These are phyloP conservation scores for Orthosia incerta DNA, from an alignment of 2,888 invertebrate genomes.

Conservation along the genomic window DNA sequence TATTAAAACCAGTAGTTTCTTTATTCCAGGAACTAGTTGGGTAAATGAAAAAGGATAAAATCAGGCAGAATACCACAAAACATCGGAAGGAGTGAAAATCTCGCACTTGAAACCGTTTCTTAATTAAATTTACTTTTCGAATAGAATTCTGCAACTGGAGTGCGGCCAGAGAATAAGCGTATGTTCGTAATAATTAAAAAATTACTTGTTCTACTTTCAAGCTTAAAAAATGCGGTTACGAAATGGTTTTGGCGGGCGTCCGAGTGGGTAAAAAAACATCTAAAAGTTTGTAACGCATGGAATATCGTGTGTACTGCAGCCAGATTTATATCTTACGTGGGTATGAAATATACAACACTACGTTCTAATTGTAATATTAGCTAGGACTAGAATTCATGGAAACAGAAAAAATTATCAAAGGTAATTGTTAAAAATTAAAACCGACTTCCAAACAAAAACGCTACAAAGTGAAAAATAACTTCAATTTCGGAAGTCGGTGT, in stretches of 20 bases:
- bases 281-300: neutral
- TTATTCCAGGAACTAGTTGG: neutral
- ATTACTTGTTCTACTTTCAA: conserved; percentile 14
- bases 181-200: conserved; percentile 11
- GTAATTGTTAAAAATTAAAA: too few species aligned
- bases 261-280: conserved; percentile 18
- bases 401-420: too few species aligned
- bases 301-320: too few species aligned
- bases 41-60: conserved; percentile 34
- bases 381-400: neutral
- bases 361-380: neutral
- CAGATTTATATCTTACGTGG: neutral
- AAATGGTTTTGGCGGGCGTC: conserved; percentile 22
- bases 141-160: conserved; percentile 38
- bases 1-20: conserved; percentile 25
- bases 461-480: too few species aligned
- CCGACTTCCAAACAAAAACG: too few species aligned
- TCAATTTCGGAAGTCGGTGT: too few species aligned
- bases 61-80: conserved; percentile 48
- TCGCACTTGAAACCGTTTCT: conserved; percentile 62
- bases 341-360: too few species aligned
- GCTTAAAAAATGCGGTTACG: conserved; percentile 13
- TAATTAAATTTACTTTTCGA: conserved; percentile 64
- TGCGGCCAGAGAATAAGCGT: conserved; percentile 57
- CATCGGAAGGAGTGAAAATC: conserved; percentile 46